Base-by-base conservation (phyloP, 2,113 vertebrate species). In the Azemiops feae region DNA sequence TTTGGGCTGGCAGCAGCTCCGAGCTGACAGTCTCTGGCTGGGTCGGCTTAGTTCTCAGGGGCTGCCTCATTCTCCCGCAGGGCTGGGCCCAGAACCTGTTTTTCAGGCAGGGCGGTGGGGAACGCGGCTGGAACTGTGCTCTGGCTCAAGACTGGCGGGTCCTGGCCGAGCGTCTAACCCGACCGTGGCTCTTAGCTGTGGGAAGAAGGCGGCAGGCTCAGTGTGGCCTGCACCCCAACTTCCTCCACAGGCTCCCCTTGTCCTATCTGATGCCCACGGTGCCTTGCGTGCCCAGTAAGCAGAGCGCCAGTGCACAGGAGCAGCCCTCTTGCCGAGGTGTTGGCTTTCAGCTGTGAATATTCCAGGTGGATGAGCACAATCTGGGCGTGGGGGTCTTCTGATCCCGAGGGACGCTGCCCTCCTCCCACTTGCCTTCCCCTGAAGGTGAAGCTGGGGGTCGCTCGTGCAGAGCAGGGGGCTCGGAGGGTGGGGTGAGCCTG, bases 291-390 rank as follows among this genome's bases (percentile, higher is more conserved):
- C 20, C 20, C 22, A 5, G 20, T 2, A 27, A 16, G 39, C 74
- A 39, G 34, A 20, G 69, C 7, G 34, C 69, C 64, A 39, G 16
- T 6, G 14, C n/a, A 2, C 3, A 43, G 25, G 39, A 47, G 18
- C 52, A 5, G 60, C 45, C 20, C 1, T 20, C 20, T 89, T 55
- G 64, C 93, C 60, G 58, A 14, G 7, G 20, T 90, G 88, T 88
- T 90, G 5, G 43, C 91, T 85, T 91, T 58, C 93, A 91, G 60
- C 43, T 64, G 81, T 53, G 39, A 91, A 89, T 93, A 91, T 91
- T 91, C 58, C 86, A 89, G 64, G 60, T 60, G 18, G 50, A 14
- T 27, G 86, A 20, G 86, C n/a, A 39, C 12, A 14, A 27, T 54
- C 23, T 39, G 16, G 20, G 52, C 54, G 5, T 52, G 39, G 27